Evolutionary conservation across 2,797 vertebrate species (phyloP), one percentile per base, ranked within the genome.

Genomic region (Peromyscus eremicus): DNA sequence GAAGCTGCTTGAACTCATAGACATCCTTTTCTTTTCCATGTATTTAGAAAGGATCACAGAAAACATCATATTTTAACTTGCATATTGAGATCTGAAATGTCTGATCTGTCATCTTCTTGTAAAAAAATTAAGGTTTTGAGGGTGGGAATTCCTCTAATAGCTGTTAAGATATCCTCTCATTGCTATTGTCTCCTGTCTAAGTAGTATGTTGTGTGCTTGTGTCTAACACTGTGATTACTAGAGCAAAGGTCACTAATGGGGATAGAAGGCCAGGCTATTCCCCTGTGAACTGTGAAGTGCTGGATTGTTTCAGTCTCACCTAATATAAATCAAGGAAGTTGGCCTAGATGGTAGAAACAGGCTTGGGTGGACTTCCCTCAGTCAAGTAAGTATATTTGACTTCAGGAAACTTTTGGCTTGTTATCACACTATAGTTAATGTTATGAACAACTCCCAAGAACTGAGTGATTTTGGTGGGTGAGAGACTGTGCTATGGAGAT

Each of bases 61-160:
- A 43, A 77, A 14, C 32, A 77, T 73, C 25, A 66, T 82, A 43
- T 83, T 92, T 91, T 87, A 49, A 76, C n/a, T 71, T 89, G 2
- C 29, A 11, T 12, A 2, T 64, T 52, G 49, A 37, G 14, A 10
- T 34, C 68, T 84, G 55, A 91, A 95, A 57, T 85, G 37, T 1
- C 40, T 96, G 57, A 52, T 73, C 11, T 89, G 16, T 13, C 62
- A n/a, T 89, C 7, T 86, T 94, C 16, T 92, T 71, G 14, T 88
- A 73, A 94, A 93, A 87, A 89, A 57, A 19, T 17, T 57, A 57
- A 5, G 3, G 52, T 16, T 81, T 88, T 95, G 68, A 37, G 55
- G 27, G 80, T 77, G 73, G 29, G 76, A 29, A 83, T 68, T 91
- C 14, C 49, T 77, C 34, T 13, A 88, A 5, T 43, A 77, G 34